Percentiles rank a stretch among this genome's conserved stretches.
Conservation (phyloP, 2,797 vertebrate genomes). For the Petrocephalus sullivani region DNA sequence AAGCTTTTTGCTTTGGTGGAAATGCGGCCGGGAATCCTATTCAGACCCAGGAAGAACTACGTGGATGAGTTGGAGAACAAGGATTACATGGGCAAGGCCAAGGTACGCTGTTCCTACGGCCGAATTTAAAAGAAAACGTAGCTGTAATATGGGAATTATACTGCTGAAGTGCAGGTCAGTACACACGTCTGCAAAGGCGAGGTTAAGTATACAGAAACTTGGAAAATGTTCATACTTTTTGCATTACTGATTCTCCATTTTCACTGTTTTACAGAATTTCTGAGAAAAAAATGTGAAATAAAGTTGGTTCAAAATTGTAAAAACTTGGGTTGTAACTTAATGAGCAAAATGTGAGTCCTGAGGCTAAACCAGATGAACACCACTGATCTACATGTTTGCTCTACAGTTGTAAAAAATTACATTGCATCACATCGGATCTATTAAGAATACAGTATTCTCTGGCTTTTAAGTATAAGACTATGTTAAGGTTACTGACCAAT, state of each 20-base stretch:
- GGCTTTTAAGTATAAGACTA: background rate
- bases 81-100: slow-evolving; percentile 92
- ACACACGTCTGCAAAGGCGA: background rate
- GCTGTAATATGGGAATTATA: background rate
- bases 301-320: background rate
- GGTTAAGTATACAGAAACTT: background rate
- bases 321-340: background rate
- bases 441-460: background rate
- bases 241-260: background rate
- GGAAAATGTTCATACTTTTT: background rate
- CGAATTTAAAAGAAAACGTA: background rate
- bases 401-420: background rate
- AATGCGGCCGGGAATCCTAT: slow-evolving; percentile 70
- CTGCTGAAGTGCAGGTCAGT: background rate
- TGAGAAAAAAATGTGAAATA: background rate
- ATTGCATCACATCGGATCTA: background rate
- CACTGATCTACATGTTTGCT: background rate
- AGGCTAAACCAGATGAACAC: background rate
- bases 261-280: background rate
- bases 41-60: slow-evolving; percentile 85
- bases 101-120: slow-evolving; percentile 54
- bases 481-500: background rate
- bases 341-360: background rate
- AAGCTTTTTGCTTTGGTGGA: slow-evolving; percentile 70
- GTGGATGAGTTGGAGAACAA: slow-evolving; percentile 93